A percentile compares a stretch with the other conserved stretches of the same genome.
These are phyloP conservation scores for Brachynemurus nebulosus DNA, from an alignment of 2,888 invertebrate genomes.

Conservation along the genomic window DNA sequence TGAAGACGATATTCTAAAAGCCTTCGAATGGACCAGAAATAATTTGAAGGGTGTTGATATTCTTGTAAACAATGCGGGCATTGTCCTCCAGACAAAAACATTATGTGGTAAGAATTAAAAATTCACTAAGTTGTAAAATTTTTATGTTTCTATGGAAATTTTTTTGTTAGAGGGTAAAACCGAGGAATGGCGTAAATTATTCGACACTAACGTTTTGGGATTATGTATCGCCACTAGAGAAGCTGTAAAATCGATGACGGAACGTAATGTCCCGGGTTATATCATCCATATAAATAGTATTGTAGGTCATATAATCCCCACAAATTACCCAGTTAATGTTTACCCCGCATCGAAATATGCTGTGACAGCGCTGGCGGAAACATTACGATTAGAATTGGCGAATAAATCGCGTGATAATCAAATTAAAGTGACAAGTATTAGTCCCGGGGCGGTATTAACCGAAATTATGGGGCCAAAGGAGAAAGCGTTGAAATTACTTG, in stretches of 20 bases:
- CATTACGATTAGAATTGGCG: constrained; percentile 29
- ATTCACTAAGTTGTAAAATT: too few species aligned
- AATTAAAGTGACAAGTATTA: constrained; percentile 21
- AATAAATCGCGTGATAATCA: constrained; percentile 21
- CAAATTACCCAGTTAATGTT: too few species aligned
- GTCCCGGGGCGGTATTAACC: neutral
- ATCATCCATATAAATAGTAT: constrained; percentile 20
- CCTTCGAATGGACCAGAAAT: neutral
- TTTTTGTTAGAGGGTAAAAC: constrained; percentile 9
- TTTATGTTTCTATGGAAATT: too few species aligned
- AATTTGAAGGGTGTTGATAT: constrained; percentile 3
- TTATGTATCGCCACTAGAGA: constrained; percentile 8
- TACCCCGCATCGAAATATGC: constrained; percentile 34
- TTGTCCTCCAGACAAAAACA: neutral
- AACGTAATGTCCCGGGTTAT: constrained; percentile 13
- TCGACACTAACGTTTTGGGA: constrained; percentile 8
- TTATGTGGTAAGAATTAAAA: neutral
- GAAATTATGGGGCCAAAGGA: neutral
- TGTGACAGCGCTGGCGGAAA: constrained; percentile 31
- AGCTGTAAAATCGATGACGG: constrained; percentile 10
- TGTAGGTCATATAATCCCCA: constrained; percentile 10
- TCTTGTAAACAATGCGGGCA: constrained; percentile 5
- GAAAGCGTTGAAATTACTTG: too few species aligned
- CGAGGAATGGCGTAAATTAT: constrained; percentile 1
- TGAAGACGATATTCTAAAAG: constrained; percentile 5